Evolutionary conservation across 2,797 vertebrate genomes (phyloP).

Genomic region (Cynodonichthys magdalenae): DNA sequence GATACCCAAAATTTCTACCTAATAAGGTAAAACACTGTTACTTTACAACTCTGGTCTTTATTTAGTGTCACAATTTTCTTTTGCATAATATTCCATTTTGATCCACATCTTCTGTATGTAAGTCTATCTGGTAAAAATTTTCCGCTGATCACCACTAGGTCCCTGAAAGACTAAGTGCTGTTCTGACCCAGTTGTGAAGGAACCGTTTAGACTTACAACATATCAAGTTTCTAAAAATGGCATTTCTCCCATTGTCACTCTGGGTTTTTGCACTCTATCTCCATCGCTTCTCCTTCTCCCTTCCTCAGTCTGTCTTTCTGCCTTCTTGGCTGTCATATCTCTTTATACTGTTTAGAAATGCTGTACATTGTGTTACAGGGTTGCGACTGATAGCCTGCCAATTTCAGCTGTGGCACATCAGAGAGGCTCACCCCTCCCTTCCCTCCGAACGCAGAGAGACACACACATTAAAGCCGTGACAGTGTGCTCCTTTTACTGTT

Average conservation of each 20-base stretch:
- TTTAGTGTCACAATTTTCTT: too few species aligned
- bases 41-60: too few species aligned
- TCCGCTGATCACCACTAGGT: too few species aligned
- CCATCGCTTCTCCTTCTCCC: constrained; percentile 47
- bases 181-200: constrained; percentile 70
- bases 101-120: background rate
- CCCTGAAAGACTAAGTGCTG: constrained; percentile 50
- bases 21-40: too few species aligned
- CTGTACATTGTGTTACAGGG: constrained; percentile 80
- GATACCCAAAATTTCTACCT: too few species aligned
- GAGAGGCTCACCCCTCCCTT: constrained; percentile 40
- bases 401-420: constrained; percentile 80
- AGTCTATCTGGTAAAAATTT: too few species aligned
- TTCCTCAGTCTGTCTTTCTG: constrained; percentile 65
- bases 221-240: constrained; percentile 69
- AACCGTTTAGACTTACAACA: constrained; percentile 59
- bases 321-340: constrained; percentile 75
- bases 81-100: too few species aligned
- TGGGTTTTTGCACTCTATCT: constrained; percentile 54
- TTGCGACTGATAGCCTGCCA: constrained; percentile 81
- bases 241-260: constrained; percentile 56
- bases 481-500: constrained; percentile 71
- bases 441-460: constrained; percentile 55
- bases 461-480: constrained; percentile 72
- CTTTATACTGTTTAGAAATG: constrained; percentile 78